These are phyloP conservation scores for Dryococelus australis DNA, from an alignment of 2,888 invertebrate species.

Conservation along the genomic window DNA sequence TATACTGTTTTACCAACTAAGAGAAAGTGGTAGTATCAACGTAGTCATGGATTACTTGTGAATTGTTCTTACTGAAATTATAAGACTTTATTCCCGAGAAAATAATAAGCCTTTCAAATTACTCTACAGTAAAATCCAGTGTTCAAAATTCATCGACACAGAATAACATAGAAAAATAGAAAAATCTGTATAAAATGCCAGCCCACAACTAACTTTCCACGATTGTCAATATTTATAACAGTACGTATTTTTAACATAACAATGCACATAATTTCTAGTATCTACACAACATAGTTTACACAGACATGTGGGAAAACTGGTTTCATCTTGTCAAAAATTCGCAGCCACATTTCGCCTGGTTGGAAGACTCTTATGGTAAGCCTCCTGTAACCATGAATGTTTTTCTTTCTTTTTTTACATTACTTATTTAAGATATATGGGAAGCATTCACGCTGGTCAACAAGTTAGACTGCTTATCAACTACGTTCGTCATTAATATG, in stretches of 20 bases:
- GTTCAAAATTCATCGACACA: neutral
- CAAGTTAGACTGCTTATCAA: no score
- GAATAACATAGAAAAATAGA: neutral
- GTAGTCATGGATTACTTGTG: neutral
- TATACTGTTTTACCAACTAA: neutral
- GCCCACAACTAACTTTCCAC: constrained; percentile 8
- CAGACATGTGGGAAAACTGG: neutral
- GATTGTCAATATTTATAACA: constrained; percentile 16
- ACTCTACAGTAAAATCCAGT: neutral
- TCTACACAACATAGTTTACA: constrained; percentile 8
- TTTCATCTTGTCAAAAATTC: neutral
- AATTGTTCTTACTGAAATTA: neutral
- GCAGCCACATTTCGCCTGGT: neutral
- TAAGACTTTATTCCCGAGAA: neutral
- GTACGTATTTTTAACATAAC: neutral
- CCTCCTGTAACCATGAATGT: neutral
- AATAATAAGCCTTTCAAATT: neutral
- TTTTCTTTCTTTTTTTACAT: neutral
- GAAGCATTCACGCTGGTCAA: no score
- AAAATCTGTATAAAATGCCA: neutral
- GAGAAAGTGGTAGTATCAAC: neutral
- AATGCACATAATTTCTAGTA: neutral
- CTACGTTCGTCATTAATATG: no score
- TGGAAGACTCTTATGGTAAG: neutral
- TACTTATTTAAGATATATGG: no score